Evolutionary conservation across 2,797 vertebrate species (phyloP).

Genomic region (Cephalopachus bancanus): DNA sequence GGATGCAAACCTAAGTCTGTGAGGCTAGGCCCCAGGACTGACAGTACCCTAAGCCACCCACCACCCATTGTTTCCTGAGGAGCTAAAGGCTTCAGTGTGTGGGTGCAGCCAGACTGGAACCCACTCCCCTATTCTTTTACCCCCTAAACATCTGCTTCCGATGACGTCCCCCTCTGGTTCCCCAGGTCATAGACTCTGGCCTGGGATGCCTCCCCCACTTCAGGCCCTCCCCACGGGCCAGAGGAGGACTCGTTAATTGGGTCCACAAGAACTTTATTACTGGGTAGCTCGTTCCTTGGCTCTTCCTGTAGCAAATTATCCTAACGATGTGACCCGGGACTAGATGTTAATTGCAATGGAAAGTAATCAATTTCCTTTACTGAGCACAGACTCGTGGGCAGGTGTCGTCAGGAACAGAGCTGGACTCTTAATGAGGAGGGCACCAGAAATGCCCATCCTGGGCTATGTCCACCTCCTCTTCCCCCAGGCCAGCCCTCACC

Average conservation of each 20-base stretch:
- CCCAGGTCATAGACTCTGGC: too few relatives aligned
- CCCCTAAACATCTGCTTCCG: neutral
- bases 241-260: slow-evolving; percentile 87
- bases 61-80: neutral
- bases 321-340: slow-evolving; percentile 91
- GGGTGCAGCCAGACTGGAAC: too few relatives aligned
- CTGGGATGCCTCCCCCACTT: neutral
- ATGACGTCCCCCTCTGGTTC: neutral
- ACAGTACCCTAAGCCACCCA: neutral
- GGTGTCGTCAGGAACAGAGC: slow-evolving; percentile 87
- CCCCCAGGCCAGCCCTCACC: neutral
- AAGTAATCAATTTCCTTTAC: slow-evolving; percentile 93
- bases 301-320: slow-evolving; percentile 91
- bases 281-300: slow-evolving; percentile 87
- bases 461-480: neutral
- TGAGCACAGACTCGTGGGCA: slow-evolving; percentile 89
- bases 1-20: accelerated
- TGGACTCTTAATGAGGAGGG: slow-evolving; percentile 88
- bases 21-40: too few relatives aligned
- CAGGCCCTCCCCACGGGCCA: slow-evolving; percentile 61
- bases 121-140: neutral
- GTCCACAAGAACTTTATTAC: slow-evolving; percentile 90
- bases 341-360: slow-evolving; percentile 93
- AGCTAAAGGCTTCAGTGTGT: accelerated
- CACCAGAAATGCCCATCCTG: slow-evolving; percentile 75